Base-by-base conservation (phyloP, 1,140 invertebrate species). In the Lysiphlebus fabarum region DNA sequence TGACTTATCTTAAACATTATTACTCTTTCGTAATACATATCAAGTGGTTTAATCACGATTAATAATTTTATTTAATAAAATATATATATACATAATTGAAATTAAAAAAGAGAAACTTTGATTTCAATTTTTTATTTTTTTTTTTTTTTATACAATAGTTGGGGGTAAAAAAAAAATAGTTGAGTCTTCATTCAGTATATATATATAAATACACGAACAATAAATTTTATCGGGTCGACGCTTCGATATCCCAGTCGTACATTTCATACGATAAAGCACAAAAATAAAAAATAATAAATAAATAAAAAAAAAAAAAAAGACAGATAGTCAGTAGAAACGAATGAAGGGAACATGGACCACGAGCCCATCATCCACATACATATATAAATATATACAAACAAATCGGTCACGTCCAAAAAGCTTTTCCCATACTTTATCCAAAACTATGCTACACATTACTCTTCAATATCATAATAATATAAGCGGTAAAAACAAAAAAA, bases 401-500 rank as follows among this genome's bases (percentile, higher is more conserved):
- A 47, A 59, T 65, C 59, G 55, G 56, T 64, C 60, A 67, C 62
- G 62, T 67, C 65, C 62, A 60, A 62, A n/a, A 61, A 54, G 56
- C 59, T 64, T 67, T 51, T 56, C 62, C 65, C 61, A 65, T 58
- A 61, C 51, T 63, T 68, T 58, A 41, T n/a, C 12, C 38, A 53
- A 56, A 65, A 63, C 57, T 43, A 53, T 44, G 48, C 17, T 26
- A 26, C 17, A 26, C 17, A 26, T 26, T 26, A 26, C 17, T 26
- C 17, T 26, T 26, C 17, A 26, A 26, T 26, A 26, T 26, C 17
- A 26, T 26, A 26, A 26, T 26, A 36, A 53, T 26, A 33, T 34
- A 9, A 55, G 6, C 38, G 17, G 7, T 26, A 17, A 47, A 26
- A 47, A 47, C 7, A 26, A 26, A 26, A 26, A 26, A 17, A 61